Evolutionary conservation across 2,797 vertebrate genomes (phyloP), one percentile per base, ranked within the genome.

Genomic region (Enteromius trimaculatus): DNA sequence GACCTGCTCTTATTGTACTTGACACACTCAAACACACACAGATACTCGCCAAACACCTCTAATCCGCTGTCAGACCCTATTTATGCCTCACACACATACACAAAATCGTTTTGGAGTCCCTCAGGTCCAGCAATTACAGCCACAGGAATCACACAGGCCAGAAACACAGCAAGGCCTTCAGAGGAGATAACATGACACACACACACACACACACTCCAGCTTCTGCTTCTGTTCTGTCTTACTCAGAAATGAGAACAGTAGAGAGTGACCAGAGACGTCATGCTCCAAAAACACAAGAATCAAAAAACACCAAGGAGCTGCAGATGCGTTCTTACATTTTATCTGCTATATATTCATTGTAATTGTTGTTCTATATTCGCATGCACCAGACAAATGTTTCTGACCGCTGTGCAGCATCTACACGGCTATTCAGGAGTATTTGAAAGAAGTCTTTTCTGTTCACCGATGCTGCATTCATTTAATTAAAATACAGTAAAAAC

Each of bases 41-140:
- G 17, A 82, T 58, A 76, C 78, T 77, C 74, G 65, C 81, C 77
- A 86, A 88, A 88, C 84, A 87, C 81, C 81, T 85, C 64, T 91
- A 91, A 92, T 93, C 90, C 87, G 72, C 89, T 88, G 90, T 92
- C 90, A 84, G 75, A 91, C 89, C 87, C 86, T 76, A 88, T 91
- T 90, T 88, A 86, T 90, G 86, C 90, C 87, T 84, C 60, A 44
- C 23, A 13, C 74, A 78, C 29, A 83, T 37, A 83, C 65, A 71
- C 82, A 81, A 62, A 76, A 44, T 23, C 16, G 4, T 69, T 80
- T 69, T 70, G 81, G 71, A 84, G 75, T 79, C 85, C 81, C 78
- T 60, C 78, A 81, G 79, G 87, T 87, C 88, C 84, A 77, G 80
- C 84, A 77, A 86, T 86, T 68, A 86, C 26, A 39, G 82, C 44